Percentiles rank a stretch among this genome's conserved stretches.
Conservation (phyloP, 2,797 vertebrate genomes). For the Ambastaia sidthimunki region DNA sequence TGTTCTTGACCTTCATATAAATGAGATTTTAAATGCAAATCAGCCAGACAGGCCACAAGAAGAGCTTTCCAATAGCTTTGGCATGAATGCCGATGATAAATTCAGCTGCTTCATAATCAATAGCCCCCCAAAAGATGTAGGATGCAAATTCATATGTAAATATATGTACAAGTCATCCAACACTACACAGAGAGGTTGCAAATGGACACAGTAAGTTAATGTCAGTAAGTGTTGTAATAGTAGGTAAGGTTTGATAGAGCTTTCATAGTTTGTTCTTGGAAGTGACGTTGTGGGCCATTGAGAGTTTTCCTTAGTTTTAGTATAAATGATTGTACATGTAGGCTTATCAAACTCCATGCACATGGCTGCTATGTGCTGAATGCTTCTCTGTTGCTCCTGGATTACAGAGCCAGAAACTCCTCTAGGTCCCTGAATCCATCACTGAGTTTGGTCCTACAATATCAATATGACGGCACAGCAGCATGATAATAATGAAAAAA, state of each 20-base stretch:
- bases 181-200: background rate
- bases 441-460: slow-evolving; percentile 54
- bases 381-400: slow-evolving; percentile 52
- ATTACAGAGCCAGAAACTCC: slow-evolving; percentile 56
- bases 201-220: slow-evolving; percentile 28
- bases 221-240: slow-evolving; percentile 24
- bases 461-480: slow-evolving; percentile 52
- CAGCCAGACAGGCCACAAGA: slow-evolving; percentile 48
- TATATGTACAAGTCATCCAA: slow-evolving; percentile 22
- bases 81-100: slow-evolving; percentile 74
- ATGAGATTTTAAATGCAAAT: slow-evolving; percentile 80
- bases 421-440: slow-evolving; percentile 57
- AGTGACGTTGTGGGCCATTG: slow-evolving; percentile 16
- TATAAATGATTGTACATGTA: slow-evolving; percentile 45
- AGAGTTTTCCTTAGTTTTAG: slow-evolving; percentile 15
- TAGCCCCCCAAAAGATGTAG: slow-evolving; percentile 59
- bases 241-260: slow-evolving; percentile 18
- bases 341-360: slow-evolving; percentile 55
- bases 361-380: slow-evolving; percentile 60
- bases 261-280: slow-evolving; percentile 19
- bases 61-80: slow-evolving; percentile 72
- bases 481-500: background rate
- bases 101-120: slow-evolving; percentile 69
- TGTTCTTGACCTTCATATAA: slow-evolving; percentile 80
- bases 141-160: slow-evolving; percentile 52